A percentile compares a stretch with the other conserved stretches of the same genome.
Evolutionary conservation across 2,113 vertebrate genomes (phyloP).

Genomic region (Capreolus pygargus): DNA sequence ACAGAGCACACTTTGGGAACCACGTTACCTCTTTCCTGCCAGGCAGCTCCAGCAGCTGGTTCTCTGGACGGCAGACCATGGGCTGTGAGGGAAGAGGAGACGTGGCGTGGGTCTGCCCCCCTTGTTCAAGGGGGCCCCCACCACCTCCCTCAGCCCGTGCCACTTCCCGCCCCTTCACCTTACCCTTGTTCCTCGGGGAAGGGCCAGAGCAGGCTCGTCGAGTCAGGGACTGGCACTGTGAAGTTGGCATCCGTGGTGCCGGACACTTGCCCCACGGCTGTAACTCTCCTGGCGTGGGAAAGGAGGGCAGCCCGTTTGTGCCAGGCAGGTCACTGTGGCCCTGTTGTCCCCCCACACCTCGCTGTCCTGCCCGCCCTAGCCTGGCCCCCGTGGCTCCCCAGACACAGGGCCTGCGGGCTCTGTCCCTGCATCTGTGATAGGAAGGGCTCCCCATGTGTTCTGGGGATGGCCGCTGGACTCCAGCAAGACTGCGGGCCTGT

Average conservation of each 20-base stretch:
- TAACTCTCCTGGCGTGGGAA: fast-evolving
- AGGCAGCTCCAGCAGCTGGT: no score
- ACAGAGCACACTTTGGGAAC: not conserved
- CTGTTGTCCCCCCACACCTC: not conserved
- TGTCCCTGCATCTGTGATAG: fast-evolving
- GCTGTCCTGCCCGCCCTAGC: fast-evolving
- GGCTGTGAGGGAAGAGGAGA: not conserved
- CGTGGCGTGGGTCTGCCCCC: not conserved
- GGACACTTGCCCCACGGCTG: fast-evolving
- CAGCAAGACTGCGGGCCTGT: not conserved
- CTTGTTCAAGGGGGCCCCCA: not conserved
- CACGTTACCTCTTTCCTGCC: fast-evolving
- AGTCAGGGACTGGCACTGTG: fast-evolving
- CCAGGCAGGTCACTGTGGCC: fast-evolving
- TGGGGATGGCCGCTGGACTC: fast-evolving
- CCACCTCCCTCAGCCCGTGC: not conserved
- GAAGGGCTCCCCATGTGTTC: not conserved
- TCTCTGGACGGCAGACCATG: not conserved
- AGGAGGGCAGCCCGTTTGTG: fast-evolving
- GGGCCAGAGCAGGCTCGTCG: not conserved
- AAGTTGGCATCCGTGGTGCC: not conserved
- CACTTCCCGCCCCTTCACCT: not conserved
- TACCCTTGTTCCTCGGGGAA: no score
- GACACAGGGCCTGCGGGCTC: not conserved
- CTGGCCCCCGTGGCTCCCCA: not conserved